Evolutionary conservation across 2,113 vertebrate genomes (phyloP).

Genomic region (Brachyhypopomus gauderio): DNA sequence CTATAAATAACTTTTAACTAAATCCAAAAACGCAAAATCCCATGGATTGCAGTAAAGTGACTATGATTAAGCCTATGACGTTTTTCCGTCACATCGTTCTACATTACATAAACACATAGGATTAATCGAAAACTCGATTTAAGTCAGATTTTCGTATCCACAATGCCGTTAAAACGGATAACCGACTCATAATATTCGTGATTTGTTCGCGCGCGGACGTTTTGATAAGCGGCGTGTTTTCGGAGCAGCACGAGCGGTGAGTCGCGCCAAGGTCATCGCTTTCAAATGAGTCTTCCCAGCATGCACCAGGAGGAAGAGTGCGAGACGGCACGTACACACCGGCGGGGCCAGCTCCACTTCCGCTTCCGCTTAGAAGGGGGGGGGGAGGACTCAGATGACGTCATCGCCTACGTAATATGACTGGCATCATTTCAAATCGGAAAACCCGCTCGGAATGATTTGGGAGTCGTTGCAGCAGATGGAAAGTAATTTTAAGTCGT

Average conservation of each 20-base stretch:
- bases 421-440: no score
- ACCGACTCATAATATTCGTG: no score
- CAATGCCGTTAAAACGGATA: not conserved
- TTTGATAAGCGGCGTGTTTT: slow-evolving; percentile 55
- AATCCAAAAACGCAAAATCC: no score
- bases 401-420: not conserved
- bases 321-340: slow-evolving; percentile 45
- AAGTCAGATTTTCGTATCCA: not conserved
- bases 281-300: slow-evolving; percentile 57
- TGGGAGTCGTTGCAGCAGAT: no score
- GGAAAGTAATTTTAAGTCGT: no score
- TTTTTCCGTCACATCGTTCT: no score
- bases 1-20: no score
- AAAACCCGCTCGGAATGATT: no score
- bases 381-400: not conserved
- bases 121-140: no score
- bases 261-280: slow-evolving; percentile 71
- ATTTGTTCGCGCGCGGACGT: slow-evolving; percentile 47
- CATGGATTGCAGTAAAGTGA: no score
- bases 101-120: no score
- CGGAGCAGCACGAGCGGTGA: slow-evolving; percentile 54
- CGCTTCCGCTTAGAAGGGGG: not conserved
- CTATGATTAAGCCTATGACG: no score
- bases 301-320: slow-evolving; percentile 28
- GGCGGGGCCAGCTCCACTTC: slow-evolving; percentile 1